phyloP scores from a whole-genome alignment of 2,888 invertebrate species.

The Dolomedes plantarius region DNA sequence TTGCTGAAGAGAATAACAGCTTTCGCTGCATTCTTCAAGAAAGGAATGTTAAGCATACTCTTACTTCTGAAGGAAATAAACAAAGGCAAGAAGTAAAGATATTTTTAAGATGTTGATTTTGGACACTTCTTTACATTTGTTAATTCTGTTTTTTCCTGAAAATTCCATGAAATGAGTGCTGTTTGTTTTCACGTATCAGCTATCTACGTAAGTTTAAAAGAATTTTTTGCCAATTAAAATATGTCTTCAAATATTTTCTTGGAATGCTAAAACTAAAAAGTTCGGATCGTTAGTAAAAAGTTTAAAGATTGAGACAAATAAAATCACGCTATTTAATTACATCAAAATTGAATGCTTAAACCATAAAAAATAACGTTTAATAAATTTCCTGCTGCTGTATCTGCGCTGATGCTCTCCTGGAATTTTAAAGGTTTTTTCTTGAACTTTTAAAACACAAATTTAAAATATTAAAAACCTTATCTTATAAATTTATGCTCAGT shows the following conservation, averaged over 20 bases:
- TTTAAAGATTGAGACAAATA: background rate
- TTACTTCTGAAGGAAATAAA: background rate
- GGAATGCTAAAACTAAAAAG: background rate
- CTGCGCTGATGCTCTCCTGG: too few relatives aligned
- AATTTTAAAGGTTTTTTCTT: too few relatives aligned
- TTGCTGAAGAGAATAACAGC: conserved; percentile 35
- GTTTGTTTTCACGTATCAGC: background rate
- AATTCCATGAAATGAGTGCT: background rate
- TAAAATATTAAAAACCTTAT: too few relatives aligned
- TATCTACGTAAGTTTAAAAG: background rate
- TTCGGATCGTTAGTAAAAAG: background rate
- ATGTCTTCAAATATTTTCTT: background rate
- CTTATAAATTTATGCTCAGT: too few relatives aligned
- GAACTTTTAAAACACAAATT: too few relatives aligned
- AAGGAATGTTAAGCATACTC: conserved; percentile 34
- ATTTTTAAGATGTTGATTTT: background rate
- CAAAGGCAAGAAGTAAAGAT: conserved; percentile 15
- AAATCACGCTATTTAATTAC: background rate
- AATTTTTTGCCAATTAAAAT: background rate
- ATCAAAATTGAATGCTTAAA: background rate
- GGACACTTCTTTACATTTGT: background rate
- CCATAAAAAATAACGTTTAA: too few relatives aligned
- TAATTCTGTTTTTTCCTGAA: background rate
- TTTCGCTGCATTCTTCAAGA: conserved; percentile 49
- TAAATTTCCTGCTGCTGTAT: too few relatives aligned